These are phyloP conservation scores for Chaetops frenatus DNA, from an alignment of 2,113 vertebrate species.

Conservation along the genomic window DNA sequence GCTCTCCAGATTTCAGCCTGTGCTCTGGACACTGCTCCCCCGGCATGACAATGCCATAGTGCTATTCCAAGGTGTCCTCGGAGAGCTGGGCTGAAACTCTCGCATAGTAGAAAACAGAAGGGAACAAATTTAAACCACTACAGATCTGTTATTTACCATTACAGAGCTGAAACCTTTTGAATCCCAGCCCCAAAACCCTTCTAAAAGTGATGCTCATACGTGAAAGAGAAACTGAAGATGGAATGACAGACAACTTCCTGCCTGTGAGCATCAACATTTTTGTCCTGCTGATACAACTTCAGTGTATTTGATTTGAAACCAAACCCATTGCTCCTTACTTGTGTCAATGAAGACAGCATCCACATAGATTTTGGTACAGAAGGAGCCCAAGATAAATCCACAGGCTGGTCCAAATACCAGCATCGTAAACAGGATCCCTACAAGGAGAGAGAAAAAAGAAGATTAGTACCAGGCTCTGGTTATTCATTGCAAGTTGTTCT, in stretches of 20 bases:
- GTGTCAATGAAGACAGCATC: slow-evolving; percentile 94
- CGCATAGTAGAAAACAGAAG: background rate
- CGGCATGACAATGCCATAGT: background rate
- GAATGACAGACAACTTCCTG: background rate
- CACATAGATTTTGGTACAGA: slow-evolving; percentile 98
- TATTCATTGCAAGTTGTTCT: background rate
- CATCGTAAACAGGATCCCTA: slow-evolving; percentile 97
- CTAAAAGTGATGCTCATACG: background rate
- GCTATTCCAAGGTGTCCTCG: background rate
- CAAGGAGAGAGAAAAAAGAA: slow-evolving; percentile 45
- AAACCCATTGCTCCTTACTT: slow-evolving; percentile 74
- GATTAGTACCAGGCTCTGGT: background rate
- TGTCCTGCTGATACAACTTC: background rate
- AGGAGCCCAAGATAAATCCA: slow-evolving; percentile 96
- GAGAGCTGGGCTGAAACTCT: background rate
- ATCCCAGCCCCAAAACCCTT: background rate
- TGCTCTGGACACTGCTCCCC: background rate
- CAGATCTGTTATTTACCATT: background rate
- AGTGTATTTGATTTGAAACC: background rate
- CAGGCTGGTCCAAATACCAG: slow-evolving; percentile 97
- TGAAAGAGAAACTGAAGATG: background rate
- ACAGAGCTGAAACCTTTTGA: background rate
- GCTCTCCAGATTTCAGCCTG: background rate
- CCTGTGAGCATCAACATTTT: background rate
- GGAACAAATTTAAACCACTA: background rate